Percentiles rank a stretch among this genome's conserved stretches.
Evolutionary conservation across 2,797 vertebrate species (phyloP).

Genomic region (Enteromius radiatus): DNA sequence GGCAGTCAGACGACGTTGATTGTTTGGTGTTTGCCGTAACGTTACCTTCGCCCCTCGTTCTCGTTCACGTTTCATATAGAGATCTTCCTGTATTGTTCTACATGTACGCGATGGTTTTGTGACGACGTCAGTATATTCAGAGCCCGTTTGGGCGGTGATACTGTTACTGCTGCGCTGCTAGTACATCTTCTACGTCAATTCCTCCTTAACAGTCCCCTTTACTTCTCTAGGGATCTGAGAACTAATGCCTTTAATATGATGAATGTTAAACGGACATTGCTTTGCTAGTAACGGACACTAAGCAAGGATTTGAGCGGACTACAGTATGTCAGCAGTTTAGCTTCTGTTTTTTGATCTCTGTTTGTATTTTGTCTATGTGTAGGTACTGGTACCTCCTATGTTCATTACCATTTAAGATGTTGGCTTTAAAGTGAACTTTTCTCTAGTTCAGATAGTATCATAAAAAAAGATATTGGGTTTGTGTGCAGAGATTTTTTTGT

Average conservation of each 20-base stretch:
- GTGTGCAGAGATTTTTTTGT: constrained; percentile 91
- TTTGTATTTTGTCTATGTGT: constrained; percentile 87
- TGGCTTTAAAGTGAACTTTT: constrained; percentile 98
- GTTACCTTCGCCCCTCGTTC: constrained; percentile 75
- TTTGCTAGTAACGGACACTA: constrained; percentile 72
- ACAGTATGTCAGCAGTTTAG: constrained; percentile 92
- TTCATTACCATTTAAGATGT: constrained; percentile 91
- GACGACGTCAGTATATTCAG: constrained; percentile 89
- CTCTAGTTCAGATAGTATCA: constrained; percentile 92
- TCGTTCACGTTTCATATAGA: constrained; percentile 88
- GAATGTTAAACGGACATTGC: constrained; percentile 73
- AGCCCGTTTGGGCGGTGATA: constrained; percentile 85
- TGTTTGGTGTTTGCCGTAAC: constrained; percentile 71
- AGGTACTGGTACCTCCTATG: constrained; percentile 98
- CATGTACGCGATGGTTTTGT: constrained; percentile 87
- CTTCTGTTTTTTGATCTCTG: constrained; percentile 80
- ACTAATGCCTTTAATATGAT: constrained; percentile 72
- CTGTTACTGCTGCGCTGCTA: constrained; percentile 93
- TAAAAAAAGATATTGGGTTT: constrained; percentile 90
- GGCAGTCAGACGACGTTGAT: constrained; percentile 76
- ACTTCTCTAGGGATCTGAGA: constrained; percentile 74
- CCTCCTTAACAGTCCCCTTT: constrained; percentile 69
- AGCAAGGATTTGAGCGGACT: constrained; percentile 79
- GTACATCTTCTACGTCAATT: constrained; percentile 81
- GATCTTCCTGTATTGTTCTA: constrained; percentile 87